phyloP scores from a whole-genome alignment of 2,113 vertebrate genomes.

The Otocyon megalotis region DNA sequence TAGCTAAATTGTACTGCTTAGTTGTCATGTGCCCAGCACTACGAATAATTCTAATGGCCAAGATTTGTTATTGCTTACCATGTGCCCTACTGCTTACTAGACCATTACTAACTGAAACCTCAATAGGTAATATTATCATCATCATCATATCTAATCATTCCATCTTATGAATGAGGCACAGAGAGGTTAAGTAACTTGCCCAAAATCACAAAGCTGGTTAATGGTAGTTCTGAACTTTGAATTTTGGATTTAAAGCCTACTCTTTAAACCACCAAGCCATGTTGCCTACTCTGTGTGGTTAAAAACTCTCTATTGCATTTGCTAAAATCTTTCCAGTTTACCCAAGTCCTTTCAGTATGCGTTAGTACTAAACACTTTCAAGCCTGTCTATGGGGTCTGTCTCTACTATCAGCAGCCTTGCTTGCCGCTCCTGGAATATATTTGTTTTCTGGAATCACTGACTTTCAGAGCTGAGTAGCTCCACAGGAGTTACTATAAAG shows the following conservation, averaged over 20 bases:
- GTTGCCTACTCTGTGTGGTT: background rate
- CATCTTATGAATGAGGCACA: background rate
- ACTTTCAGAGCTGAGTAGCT: background rate
- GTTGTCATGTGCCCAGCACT: background rate
- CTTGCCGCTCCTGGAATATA: background rate
- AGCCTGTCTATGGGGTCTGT: background rate
- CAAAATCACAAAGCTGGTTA: background rate
- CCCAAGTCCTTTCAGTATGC: background rate
- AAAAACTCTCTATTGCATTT: background rate
- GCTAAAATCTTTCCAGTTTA: background rate
- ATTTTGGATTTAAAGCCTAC: background rate
- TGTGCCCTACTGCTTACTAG: background rate
- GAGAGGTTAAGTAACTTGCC: background rate
- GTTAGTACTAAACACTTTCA: background rate
- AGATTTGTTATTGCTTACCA: background rate
- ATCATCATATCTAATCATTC: slow-evolving; percentile 20
- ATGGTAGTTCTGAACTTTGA: background rate
- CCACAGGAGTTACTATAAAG: background rate
- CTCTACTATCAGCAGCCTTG: background rate
- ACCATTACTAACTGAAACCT: background rate
- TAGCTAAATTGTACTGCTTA: background rate
- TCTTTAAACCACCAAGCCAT: background rate
- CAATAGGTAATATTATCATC: background rate
- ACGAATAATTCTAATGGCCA: background rate
- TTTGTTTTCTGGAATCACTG: slow-evolving; percentile 24